These are phyloP conservation scores for Pavo muticus DNA, from an alignment of 2,113 vertebrate genomes.

Conservation along the genomic window DNA sequence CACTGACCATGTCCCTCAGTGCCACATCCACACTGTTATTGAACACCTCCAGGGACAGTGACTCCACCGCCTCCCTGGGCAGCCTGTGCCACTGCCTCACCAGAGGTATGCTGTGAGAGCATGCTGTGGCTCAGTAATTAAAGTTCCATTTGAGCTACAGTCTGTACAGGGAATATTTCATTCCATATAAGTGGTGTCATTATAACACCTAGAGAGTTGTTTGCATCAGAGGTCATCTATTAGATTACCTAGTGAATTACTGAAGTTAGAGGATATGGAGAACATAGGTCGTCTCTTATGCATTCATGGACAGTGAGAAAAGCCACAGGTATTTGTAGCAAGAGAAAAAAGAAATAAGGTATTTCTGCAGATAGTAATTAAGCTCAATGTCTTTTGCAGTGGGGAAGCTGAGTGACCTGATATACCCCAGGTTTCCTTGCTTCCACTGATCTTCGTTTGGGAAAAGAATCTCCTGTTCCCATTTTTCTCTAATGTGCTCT, in stretches of 20 bases:
- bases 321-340: background rate
- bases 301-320: background rate
- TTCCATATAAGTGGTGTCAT: background rate
- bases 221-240: background rate
- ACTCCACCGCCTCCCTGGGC: no score
- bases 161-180: background rate
- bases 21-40: no score
- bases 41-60: no score
- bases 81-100: no score
- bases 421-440: background rate
- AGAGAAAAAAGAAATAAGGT: background rate
- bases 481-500: background rate
- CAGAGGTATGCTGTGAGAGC: no score
- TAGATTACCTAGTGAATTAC: background rate
- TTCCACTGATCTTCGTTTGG: background rate
- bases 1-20: no score
- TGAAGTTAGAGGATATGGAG: background rate
- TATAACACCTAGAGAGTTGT: background rate
- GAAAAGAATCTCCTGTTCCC: background rate
- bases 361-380: background rate
- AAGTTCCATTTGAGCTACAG: constrained; percentile 3
- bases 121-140: background rate
- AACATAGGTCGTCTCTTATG: background rate
- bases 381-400: background rate
- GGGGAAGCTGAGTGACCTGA: background rate